Evolutionary conservation across 2,888 invertebrate species (phyloP), one percentile per base, ranked within the genome.

Genomic region (Meandrusa payeni): DNA sequence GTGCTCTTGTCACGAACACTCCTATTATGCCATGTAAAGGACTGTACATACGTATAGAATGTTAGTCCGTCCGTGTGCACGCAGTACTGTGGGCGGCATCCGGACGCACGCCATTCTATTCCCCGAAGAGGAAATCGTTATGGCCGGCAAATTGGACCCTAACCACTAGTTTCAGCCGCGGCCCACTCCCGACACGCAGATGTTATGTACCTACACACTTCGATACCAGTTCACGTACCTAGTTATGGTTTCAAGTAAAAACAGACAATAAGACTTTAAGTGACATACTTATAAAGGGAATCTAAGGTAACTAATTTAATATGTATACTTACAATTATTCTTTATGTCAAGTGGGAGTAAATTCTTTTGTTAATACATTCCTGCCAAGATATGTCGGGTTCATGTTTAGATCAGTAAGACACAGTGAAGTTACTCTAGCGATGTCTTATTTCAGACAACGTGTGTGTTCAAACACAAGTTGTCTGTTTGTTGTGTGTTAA

Each of bases 101-200:
- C 76, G 76, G 75, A 69, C 76, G 74, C 85, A 85, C 83, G 85
- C 81, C 69, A 85, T 80, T 79, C 82, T 76, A 81, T 83, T 86
- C 85, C 83, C 82, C 76, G 83, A 82, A 86, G 81, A 86, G 83
- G 85, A 85, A 86, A 86, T 86, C 77, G 85, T 86, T 82, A 86
- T 71, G 76, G 74, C 68, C 69, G 75, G 77, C 76, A 85, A 86
- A 85, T 85, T 86, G 83, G 79, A 71, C 76, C 76, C 79, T 86
- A 86, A 86, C 85, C 78, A 83, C 85, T 71, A 74, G 74, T 77
- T 80, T 67, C 68, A 63, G 55, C 57, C 54, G 51, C 46, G 52
- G 50, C 47, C 52, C 55, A 57, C 54, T 56, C 61, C 59, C 64
- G 54, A 59, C 80, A 81, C 82, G 82, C 82, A 81, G 76, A 72